These are phyloP conservation scores for Chymomyza procnemis DNA, from an alignment of 2,888 invertebrate genomes.

Conservation along the genomic window DNA sequence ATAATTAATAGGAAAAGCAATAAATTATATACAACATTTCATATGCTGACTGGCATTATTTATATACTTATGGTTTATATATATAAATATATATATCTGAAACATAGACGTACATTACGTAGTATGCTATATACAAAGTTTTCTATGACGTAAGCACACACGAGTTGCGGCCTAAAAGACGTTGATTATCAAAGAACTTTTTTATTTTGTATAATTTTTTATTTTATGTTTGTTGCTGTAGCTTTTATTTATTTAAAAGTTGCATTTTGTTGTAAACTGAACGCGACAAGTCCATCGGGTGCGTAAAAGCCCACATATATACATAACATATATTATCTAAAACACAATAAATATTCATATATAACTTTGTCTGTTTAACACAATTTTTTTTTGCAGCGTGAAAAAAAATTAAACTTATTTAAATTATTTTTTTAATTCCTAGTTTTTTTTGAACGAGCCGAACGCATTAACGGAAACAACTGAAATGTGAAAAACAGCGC, in stretches of 20 bases:
- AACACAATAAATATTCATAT: neutral
- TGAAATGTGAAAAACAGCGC: conserved; percentile 68
- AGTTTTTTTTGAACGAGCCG: conserved; percentile 51
- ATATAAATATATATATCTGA: too few species aligned
- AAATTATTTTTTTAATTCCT: conserved; percentile 4
- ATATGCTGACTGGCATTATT: neutral
- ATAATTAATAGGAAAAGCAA: neutral
- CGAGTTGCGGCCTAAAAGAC: too few species aligned
- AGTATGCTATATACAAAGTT: conserved; percentile 18
- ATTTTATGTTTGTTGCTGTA: neutral
- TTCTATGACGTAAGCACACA: conserved; percentile 69
- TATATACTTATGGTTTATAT: conserved; percentile 18
- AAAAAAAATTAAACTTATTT: too few species aligned
- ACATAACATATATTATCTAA: neutral
- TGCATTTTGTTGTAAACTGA: neutral
- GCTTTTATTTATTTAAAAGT: neutral
- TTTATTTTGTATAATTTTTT: neutral
- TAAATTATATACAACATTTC: conserved; percentile 26
- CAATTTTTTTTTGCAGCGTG: neutral
- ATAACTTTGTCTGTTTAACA: neutral
- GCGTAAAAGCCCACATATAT: neutral
- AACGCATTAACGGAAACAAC: conserved; percentile 70
- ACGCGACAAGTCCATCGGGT: neutral
- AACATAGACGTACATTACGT: conserved; percentile 17
- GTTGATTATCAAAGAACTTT: neutral